Percentiles rank a stretch among this genome's conserved stretches.
phyloP scores from a whole-genome alignment of 2,888 invertebrate genomes.

The Notodonta dromedarius region DNA sequence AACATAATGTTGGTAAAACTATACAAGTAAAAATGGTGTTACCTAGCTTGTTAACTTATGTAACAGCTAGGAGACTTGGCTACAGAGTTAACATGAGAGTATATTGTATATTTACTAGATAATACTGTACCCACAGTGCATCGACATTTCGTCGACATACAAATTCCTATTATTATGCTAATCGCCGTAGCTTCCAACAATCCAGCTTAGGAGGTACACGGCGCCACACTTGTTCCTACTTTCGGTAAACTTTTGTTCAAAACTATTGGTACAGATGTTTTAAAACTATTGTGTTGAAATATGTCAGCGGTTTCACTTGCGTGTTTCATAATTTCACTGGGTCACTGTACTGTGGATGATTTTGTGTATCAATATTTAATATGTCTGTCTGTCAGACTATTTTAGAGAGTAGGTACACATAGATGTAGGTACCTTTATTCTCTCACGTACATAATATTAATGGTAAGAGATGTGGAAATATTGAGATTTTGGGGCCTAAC shows the following conservation, averaged over 20 bases:
- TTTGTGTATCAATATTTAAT: conserved; percentile 7
- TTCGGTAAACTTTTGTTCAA: conserved; percentile 30
- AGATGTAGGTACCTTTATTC: too few relatives aligned
- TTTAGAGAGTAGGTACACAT: background rate
- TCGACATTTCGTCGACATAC: conserved; percentile 29
- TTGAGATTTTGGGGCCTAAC: too few relatives aligned
- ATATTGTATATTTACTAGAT: background rate
- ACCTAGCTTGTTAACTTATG: too few relatives aligned
- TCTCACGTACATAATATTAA: too few relatives aligned
- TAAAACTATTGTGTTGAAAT: conserved; percentile 15
- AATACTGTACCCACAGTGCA: conserved; percentile 9
- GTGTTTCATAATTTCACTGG: conserved; percentile 38
- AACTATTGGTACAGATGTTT: conserved; percentile 32
- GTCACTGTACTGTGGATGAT: conserved; percentile 25
- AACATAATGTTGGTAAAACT: too few relatives aligned
- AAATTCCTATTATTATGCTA: conserved; percentile 34
- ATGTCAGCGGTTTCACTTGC: conserved; percentile 31
- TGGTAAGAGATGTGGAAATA: too few relatives aligned
- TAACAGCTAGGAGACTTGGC: too few relatives aligned
- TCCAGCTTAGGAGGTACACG: conserved; percentile 13
- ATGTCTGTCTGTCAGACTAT: background rate
- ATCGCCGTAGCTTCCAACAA: conserved; percentile 19
- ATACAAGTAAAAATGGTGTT: too few relatives aligned
- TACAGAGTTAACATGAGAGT: background rate
- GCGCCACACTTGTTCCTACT: conserved; percentile 21